Evolutionary conservation across 2,888 invertebrate genomes (phyloP).

Genomic region (Margaritifera margaritifera): DNA sequence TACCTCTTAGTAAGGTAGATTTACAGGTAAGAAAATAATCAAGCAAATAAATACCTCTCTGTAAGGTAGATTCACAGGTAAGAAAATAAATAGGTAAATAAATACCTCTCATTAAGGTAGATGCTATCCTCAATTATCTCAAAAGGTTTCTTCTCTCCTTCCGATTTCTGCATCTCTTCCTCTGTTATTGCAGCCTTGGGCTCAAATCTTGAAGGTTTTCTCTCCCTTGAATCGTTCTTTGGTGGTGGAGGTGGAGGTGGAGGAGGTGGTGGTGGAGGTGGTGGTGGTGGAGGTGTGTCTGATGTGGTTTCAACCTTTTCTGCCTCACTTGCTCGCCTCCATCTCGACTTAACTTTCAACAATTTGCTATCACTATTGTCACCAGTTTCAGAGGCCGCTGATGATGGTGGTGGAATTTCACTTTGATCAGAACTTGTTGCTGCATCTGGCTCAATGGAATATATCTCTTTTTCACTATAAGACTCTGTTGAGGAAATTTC

Average conservation of each 20-base stretch:
- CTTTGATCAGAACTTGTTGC: constrained; percentile 7
- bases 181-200: constrained; percentile 1
- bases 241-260: constrained; percentile 5
- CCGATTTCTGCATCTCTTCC: constrained; percentile 11
- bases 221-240: no score
- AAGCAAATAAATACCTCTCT: constrained; percentile 77
- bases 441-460: constrained; percentile 1
- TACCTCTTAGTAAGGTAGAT: constrained; percentile 87
- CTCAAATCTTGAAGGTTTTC: background rate
- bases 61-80: constrained; percentile 80
- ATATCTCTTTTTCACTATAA: constrained; percentile 4
- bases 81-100: no score
- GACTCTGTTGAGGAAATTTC: background rate
- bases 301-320: constrained; percentile 37
- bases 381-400: constrained; percentile 21
- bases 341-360: constrained; percentile 62
- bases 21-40: no score
- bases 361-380: constrained; percentile 30
- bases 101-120: constrained; percentile 85
- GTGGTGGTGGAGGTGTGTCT: constrained; percentile 22
- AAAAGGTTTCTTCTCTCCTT: constrained; percentile 76
- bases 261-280: constrained; percentile 19
- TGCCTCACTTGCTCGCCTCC: constrained; percentile 62
- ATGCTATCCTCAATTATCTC: constrained; percentile 88
- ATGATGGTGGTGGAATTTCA: constrained; percentile 17